Evolutionary conservation across 2,888 invertebrate genomes (phyloP).

Genomic region (Tolmerus cingulatus): DNA sequence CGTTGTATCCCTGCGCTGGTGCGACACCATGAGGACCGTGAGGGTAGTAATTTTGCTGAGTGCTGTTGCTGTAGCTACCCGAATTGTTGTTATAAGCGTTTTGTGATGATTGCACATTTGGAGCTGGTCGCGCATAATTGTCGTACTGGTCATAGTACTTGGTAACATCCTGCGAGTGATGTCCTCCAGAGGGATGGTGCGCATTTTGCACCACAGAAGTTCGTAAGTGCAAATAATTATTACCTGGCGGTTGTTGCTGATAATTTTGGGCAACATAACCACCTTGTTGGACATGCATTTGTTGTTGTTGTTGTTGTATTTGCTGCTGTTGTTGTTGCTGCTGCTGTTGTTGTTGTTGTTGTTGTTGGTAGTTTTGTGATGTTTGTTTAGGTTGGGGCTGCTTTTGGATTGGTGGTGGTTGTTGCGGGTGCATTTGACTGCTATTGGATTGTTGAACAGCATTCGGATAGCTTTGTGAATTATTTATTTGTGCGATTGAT

Average conservation of each 20-base stretch:
- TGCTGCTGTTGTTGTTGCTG: constrained; percentile 41
- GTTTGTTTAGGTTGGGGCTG: constrained; percentile 31
- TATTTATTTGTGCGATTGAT: constrained; percentile 50
- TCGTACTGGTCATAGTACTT: constrained; percentile 57
- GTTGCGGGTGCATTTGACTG: constrained; percentile 52
- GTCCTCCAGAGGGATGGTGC: constrained; percentile 61
- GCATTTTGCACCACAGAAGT: constrained; percentile 61
- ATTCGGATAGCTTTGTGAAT: constrained; percentile 52
- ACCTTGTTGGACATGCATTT: constrained; percentile 49
- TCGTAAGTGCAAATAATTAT: constrained; percentile 60
- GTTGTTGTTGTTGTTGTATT: constrained; percentile 45
- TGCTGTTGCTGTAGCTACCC: constrained; percentile 52
- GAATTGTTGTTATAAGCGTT: constrained; percentile 49
- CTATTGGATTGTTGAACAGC: constrained; percentile 52
- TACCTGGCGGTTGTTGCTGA: constrained; percentile 52
- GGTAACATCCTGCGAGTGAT: constrained; percentile 47
- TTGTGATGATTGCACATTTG: constrained; percentile 46
- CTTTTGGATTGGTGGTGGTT: constrained; percentile 50
- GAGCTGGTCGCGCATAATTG: constrained; percentile 54
- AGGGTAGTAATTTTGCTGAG: constrained; percentile 47
- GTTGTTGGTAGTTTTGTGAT: constrained; percentile 48
- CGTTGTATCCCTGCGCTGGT: constrained; percentile 26
- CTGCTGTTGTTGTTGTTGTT: constrained; percentile 51
- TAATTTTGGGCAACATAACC: constrained; percentile 50
- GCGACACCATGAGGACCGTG: constrained; percentile 45